phyloP scores from a whole-genome alignment of 1,140 invertebrate genomes.

The Lucilia sericata region DNA sequence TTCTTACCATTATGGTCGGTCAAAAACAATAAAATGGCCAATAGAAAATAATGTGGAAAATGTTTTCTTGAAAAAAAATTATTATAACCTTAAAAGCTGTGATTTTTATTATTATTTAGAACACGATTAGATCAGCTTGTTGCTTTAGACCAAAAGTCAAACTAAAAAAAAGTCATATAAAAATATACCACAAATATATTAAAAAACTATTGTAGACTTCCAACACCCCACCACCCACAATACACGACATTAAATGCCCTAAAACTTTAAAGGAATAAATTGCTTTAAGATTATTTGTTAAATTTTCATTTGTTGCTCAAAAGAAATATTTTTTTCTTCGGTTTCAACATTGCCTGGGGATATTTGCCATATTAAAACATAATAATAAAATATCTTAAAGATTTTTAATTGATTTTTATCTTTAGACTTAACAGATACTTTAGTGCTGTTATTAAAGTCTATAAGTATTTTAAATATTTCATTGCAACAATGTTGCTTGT shows the following conservation, averaged over 20 bases:
- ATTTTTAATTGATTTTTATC: slow-evolving; percentile 1
- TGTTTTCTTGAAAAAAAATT: neutral
- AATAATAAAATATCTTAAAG: neutral
- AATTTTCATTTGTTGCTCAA: neutral
- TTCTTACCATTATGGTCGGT: neutral
- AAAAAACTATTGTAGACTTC: neutral
- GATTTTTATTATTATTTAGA: slow-evolving; percentile 10
- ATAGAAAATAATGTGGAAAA: neutral
- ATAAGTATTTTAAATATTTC: neutral
- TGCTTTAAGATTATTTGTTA: neutral
- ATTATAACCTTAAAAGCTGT: slow-evolving; percentile 3
- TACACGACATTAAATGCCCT: neutral
- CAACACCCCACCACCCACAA: neutral
- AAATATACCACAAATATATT: neutral
- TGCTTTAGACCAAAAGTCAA: neutral
- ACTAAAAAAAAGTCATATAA: neutral
- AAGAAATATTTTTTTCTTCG: neutral
- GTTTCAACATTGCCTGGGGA: neutral
- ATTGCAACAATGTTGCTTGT: neutral
- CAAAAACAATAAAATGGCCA: neutral
- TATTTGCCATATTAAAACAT: neutral
- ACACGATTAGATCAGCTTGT: slow-evolving; percentile 4
- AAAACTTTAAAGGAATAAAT: neutral
- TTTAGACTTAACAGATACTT: neutral
- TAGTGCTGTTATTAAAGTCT: neutral